A percentile compares a stretch with the other conserved stretches of the same genome.
Evolutionary conservation across 2,113 vertebrate genomes (phyloP).

Genomic region (Porphyrio hochstetteri): DNA sequence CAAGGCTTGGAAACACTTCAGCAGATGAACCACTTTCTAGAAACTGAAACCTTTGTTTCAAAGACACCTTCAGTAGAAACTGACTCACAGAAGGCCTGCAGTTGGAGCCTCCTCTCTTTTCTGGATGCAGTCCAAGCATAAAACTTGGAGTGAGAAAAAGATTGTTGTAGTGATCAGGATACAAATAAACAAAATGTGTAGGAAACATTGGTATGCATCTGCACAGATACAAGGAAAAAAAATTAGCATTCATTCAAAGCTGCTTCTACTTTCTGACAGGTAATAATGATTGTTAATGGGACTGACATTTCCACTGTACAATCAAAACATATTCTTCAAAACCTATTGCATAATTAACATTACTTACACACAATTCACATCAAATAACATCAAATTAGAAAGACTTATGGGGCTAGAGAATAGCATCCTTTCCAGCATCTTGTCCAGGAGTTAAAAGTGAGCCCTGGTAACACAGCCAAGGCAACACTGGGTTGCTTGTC

Average conservation of each 20-base stretch:
- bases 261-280: slow-evolving; percentile 50
- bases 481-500: not conserved
- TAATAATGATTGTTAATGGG: slow-evolving; percentile 74
- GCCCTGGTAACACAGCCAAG: not conserved
- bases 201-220: slow-evolving; percentile 40
- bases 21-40: not conserved
- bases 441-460: not conserved
- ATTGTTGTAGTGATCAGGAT: not conserved
- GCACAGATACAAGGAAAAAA: not conserved
- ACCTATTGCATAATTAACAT: slow-evolving; percentile 64
- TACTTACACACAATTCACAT: slow-evolving; percentile 64
- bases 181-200: not conserved
- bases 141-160: not conserved
- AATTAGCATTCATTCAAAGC: slow-evolving; percentile 60
- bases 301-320: slow-evolving; percentile 72
- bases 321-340: slow-evolving; percentile 69
- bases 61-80: not conserved
- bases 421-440: not conserved
- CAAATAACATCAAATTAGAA: slow-evolving; percentile 53
- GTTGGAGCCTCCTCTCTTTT: not conserved
- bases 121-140: not conserved
- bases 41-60: slow-evolving; percentile 7
- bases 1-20: not conserved
- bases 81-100: not conserved
- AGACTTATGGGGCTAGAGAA: slow-evolving; percentile 30